A percentile compares a stretch with the other conserved stretches of the same genome.
phyloP scores from a whole-genome alignment of 2,113 vertebrate genomes.

The Martes martes region DNA sequence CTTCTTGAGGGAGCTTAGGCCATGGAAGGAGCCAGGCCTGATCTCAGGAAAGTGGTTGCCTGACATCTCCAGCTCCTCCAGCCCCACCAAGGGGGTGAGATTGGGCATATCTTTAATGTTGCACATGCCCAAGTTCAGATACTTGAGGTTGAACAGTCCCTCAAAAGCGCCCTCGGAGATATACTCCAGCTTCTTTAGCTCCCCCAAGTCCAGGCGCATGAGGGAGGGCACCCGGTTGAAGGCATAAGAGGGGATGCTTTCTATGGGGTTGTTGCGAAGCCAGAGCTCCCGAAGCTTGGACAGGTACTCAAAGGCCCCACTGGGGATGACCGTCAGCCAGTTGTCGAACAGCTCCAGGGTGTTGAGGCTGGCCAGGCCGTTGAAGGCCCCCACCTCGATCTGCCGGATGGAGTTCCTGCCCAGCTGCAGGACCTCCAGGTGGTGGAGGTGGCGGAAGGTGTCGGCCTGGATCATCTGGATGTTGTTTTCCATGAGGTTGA shows the following conservation, averaged over 20 bases:
- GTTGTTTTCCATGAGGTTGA: conserved; percentile 99
- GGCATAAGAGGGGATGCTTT: conserved; percentile 97
- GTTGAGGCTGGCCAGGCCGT: conserved; percentile 97
- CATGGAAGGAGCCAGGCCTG: conserved; percentile 93
- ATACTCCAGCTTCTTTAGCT: conserved; percentile 96
- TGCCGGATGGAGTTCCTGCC: conserved; percentile 97
- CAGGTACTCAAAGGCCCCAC: conserved; percentile 98
- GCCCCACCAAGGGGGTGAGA: conserved; percentile 91
- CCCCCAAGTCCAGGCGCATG: conserved; percentile 96
- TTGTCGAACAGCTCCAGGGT: conserved; percentile 99
- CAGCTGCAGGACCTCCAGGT: conserved; percentile 97
- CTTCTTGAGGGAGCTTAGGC: conserved; percentile 94
- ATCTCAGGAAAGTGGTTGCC: conserved; percentile 96
- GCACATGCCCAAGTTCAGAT: conserved; percentile 98
- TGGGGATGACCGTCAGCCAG: conserved; percentile 97
- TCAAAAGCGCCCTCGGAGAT: conserved; percentile 98
- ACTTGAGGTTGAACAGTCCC: conserved; percentile 97
- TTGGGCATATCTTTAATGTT: conserved; percentile 96
- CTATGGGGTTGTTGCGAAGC: conserved; percentile 98
- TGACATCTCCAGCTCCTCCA: conserved; percentile 98
- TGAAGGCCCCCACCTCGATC: conserved; percentile 98
- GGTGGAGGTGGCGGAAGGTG: conserved; percentile 95
- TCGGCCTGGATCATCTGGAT: conserved; percentile 97
- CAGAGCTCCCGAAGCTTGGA: conserved; percentile 98
- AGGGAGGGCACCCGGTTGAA: conserved; percentile 98